Evolutionary conservation across 2,113 vertebrate genomes (phyloP).

Genomic region (Carassius carassius): DNA sequence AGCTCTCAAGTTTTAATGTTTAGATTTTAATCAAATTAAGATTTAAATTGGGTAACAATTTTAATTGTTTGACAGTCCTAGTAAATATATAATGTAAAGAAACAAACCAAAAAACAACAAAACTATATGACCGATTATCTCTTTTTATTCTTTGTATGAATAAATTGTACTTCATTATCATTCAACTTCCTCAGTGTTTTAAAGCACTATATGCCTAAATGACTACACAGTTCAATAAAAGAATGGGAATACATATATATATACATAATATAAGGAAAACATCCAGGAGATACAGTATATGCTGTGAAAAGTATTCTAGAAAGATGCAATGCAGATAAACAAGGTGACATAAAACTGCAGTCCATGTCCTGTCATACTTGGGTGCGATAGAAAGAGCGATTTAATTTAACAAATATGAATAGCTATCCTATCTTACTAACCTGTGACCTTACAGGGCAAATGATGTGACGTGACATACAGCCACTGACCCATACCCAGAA

Average conservation of each 20-base stretch:
- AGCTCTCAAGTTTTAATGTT: too few relatives aligned
- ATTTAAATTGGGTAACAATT: neutral
- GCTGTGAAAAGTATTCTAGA: conserved; percentile 68
- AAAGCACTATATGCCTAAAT: neutral
- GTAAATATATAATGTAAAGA: neutral
- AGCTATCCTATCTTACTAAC: conserved; percentile 34
- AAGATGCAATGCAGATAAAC: conserved; percentile 79
- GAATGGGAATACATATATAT: too few relatives aligned
- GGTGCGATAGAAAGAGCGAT: conserved; percentile 46
- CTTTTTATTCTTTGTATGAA: neutral
- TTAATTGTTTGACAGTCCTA: neutral
- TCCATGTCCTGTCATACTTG: conserved; percentile 76
- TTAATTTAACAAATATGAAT: conserved; percentile 43
- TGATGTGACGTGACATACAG: too few relatives aligned
- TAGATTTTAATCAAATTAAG: neutral
- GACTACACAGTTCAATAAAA: neutral
- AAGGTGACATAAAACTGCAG: conserved; percentile 77
- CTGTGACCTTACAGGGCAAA: conserved; percentile 61
- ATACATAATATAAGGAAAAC: too few relatives aligned
- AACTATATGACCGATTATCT: neutral
- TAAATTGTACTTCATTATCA: neutral
- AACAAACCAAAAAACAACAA: neutral
- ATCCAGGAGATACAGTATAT: neutral
- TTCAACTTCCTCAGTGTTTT: neutral
- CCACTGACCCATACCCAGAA: too few relatives aligned